Conservation (phyloP, 2,113 vertebrate genomes). For the Rhinolophus ferrumequinum region DNA sequence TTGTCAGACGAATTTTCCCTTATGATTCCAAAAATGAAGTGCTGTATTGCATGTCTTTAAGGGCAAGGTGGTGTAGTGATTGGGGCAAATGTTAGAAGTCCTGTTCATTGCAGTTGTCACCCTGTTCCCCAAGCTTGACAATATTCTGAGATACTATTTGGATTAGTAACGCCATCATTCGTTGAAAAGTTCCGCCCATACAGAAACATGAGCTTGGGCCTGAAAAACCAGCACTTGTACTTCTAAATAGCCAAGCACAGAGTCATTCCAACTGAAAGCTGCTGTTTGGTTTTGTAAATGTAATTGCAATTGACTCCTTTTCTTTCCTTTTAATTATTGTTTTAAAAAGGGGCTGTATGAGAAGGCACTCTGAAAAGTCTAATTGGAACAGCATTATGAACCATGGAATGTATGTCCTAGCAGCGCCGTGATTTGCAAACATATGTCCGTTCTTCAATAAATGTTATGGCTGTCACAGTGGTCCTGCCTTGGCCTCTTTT, state of each 20-base stretch:
- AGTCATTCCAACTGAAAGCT: not conserved
- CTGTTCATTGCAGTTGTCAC: not conserved
- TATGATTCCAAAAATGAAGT: slow-evolving; percentile 39
- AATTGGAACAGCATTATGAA: not conserved
- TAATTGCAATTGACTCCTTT: not conserved
- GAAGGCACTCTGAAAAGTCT: not conserved
- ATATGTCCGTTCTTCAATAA: slow-evolving; percentile 58
- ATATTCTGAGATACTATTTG: not conserved
- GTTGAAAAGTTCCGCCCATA: not conserved
- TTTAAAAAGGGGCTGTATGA: not conserved
- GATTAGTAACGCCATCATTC: slow-evolving; percentile 28
- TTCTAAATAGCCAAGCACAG: not conserved
- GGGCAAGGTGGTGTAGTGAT: not conserved
- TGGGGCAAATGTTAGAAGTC: not conserved
- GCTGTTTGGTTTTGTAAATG: not conserved
- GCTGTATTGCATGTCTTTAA: not conserved
- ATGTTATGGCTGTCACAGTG: not conserved
- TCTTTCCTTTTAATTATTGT: not conserved
- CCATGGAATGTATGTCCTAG: not conserved
- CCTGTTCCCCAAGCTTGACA: not conserved
- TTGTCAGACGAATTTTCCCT: slow-evolving; percentile 54
- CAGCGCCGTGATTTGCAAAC: slow-evolving; percentile 27
- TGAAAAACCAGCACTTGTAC: slow-evolving; percentile 10
- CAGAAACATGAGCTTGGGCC: not conserved
- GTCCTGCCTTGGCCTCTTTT: slow-evolving; percentile 53